Base-by-base conservation (phyloP, 2,113 vertebrate species). In the Fregetta grallaria region DNA sequence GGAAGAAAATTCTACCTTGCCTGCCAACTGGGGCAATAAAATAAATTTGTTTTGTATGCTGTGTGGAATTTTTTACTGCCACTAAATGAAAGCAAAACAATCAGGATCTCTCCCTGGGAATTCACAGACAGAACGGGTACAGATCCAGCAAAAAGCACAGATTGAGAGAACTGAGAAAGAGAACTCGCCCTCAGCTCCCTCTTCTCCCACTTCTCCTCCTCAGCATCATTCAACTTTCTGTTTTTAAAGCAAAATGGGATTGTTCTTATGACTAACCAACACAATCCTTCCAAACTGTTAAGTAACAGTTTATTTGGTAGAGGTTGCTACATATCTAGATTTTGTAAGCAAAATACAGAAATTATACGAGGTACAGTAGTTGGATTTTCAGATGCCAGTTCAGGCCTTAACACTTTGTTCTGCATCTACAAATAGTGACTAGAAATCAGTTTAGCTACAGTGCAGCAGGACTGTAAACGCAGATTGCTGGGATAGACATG, bases 11-110 rank as follows among this genome's bases (percentile, higher is more conserved):
- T 79, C 65, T 95, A 95, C 93, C 95, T 96, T 95, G 70, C 34
- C 70, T 96, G 94, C 94, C 94, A 96, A 89, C 38, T 79, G 56
- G 91, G 70, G 56, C 84, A 97, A 95, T 87, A 92, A 97, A 94
- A 95, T 65, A 89, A 89, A 91, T 95, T 94, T 91, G 87, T 44
- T 95, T 91, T 85, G 87, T 65, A 78, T 72, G 70, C 25, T 82
- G 62, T 65, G 49, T 82, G 77, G 87, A 95, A 68, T 91, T 93
- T 93, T 95, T 94, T 95, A 95, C 70, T 93, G 90, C 90, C 78
- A 58, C 34, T 72, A 95, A 94, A 77, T 56, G 65, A 95, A 96
- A 96, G 91, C 77, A 91, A 92, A 97, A 88, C 77, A 87, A 88
- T 72, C 70, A 45, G 36, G 58, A 79, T 67, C 34, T 84, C 73